Conservation (phyloP, 1,140 invertebrate species). For the Ruditapes philippinarum region DNA sequence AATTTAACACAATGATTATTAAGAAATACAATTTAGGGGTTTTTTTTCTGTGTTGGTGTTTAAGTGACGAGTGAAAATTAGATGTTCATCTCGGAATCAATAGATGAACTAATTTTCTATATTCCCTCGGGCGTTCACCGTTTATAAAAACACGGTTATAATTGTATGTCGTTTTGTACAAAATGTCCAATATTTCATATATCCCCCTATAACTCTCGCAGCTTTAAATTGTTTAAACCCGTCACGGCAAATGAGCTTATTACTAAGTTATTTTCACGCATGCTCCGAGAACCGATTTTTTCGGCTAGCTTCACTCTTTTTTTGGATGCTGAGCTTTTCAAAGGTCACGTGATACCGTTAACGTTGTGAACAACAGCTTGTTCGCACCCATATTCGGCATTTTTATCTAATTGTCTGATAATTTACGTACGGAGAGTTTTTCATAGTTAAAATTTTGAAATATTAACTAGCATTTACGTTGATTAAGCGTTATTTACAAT, state of each 20-base stretch:
- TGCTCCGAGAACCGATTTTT: constrained; percentile 43
- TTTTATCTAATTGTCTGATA: constrained; percentile 49
- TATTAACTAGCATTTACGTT: neutral
- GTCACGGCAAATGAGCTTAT: constrained; percentile 44
- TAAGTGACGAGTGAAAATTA: neutral
- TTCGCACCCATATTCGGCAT: constrained; percentile 63
- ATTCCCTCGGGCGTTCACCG: constrained; percentile 8
- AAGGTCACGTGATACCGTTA: constrained; percentile 24
- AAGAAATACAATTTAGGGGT: no score
- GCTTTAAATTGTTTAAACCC: constrained; percentile 38
- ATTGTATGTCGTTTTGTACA: constrained; percentile 27
- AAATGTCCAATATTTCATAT: constrained; percentile 33
- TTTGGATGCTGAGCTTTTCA: constrained; percentile 59
- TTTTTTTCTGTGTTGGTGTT: neutral
- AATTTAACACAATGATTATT: no score
- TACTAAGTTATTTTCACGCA: constrained; percentile 58
- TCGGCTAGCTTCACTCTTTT: neutral
- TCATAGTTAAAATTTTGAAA: neutral
- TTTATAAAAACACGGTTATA: constrained; percentile 17
- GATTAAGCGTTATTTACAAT: neutral
- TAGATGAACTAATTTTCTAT: constrained; percentile 37
- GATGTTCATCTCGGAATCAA: constrained; percentile 23
- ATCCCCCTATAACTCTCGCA: constrained; percentile 20
- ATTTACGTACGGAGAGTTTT: neutral
- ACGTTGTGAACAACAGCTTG: constrained; percentile 61